Evolutionary conservation across 1,140 invertebrate genomes (phyloP), one percentile per base, ranked within the genome.

Genomic region (Camponotus pennsylvanicus): DNA sequence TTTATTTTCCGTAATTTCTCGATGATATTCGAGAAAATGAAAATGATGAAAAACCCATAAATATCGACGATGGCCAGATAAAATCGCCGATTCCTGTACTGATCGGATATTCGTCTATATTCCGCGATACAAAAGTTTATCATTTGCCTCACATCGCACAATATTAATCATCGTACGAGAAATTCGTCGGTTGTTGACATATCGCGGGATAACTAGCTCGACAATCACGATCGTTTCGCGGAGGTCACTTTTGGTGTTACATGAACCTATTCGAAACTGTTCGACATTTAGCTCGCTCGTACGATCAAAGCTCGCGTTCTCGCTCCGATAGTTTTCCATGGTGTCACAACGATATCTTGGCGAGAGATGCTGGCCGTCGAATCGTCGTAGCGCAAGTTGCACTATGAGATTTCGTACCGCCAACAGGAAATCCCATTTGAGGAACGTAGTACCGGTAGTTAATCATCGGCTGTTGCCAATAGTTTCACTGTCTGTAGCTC

Each of bases 391-490:
- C 55, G 59, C 61, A 85, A 89, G 85, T 89, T 86, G 49, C 83
- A 61, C 63, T 52, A 52, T 64, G 66, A 27, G 69, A 37, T 66
- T 69, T 37, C 52, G 75, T 63, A 18, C 45, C 76, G 76, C 55
- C 69, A 66, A 57, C 70, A 21, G 83, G 77, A 86, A 86, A 86
- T 82, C 84, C 57, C 34, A 75, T 88, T 83, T 61, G 77, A 82
- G 80, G 45, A 78, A 71, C 59, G 40, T 64, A 63, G 27, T 71
- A 64, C 67, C 67, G 61, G 75, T 64, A 90, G 79, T 90, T 90
- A 89, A 90, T 90, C 88, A 90, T 89, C 79, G 57, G 34, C 37
- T 42, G 66, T 73, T 86, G 87, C 49, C 77, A 86, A 89, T 76
- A 89, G 87, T 89, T 89, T 86, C 83, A 64, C 73, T 69, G 80